Percentiles rank a stretch among this genome's conserved stretches.
These are phyloP conservation scores for Sympetrum striolatum DNA, from an alignment of 2,888 invertebrate species.

Conservation along the genomic window DNA sequence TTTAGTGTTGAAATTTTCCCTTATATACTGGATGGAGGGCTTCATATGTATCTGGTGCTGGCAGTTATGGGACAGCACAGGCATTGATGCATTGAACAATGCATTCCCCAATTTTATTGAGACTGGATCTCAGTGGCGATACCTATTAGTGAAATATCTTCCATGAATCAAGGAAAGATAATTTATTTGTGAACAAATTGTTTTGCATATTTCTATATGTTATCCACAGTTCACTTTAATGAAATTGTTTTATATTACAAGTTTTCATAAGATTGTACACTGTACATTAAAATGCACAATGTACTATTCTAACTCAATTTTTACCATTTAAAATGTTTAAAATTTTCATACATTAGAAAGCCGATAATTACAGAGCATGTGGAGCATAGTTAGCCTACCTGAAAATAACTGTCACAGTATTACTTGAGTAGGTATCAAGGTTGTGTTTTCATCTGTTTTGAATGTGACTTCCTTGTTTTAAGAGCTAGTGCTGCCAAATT, in stretches of 20 bases:
- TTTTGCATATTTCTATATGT: constrained; percentile 45
- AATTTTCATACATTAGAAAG: constrained; percentile 39
- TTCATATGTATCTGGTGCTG: constrained; percentile 39
- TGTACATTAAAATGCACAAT: constrained; percentile 46
- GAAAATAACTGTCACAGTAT: constrained; percentile 48
- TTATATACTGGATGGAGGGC: constrained; percentile 42
- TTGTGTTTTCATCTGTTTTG: constrained; percentile 49
- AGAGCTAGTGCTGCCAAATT: constrained; percentile 47
- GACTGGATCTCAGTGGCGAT: constrained; percentile 45
- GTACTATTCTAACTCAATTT: constrained; percentile 45
- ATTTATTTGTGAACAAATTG: constrained; percentile 45
- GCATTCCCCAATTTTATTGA: constrained; percentile 45
- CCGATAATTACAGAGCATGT: constrained; percentile 35
- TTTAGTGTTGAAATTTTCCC: constrained; percentile 44
- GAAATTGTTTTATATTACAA: constrained; percentile 45
- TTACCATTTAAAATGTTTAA: constrained; percentile 46
- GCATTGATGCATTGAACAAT: constrained; percentile 28
- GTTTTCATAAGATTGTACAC: constrained; percentile 44
- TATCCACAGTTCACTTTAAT: constrained; percentile 33
- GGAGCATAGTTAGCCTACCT: constrained; percentile 44
- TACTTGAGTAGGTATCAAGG: constrained; percentile 48
- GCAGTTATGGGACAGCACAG: constrained; percentile 29
- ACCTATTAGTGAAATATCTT: constrained; percentile 35
- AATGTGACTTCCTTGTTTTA: constrained; percentile 49
- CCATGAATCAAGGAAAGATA: constrained; percentile 29